Conservation (phyloP, 2,113 vertebrate genomes). For the Lepisosteus oculatus region DNA sequence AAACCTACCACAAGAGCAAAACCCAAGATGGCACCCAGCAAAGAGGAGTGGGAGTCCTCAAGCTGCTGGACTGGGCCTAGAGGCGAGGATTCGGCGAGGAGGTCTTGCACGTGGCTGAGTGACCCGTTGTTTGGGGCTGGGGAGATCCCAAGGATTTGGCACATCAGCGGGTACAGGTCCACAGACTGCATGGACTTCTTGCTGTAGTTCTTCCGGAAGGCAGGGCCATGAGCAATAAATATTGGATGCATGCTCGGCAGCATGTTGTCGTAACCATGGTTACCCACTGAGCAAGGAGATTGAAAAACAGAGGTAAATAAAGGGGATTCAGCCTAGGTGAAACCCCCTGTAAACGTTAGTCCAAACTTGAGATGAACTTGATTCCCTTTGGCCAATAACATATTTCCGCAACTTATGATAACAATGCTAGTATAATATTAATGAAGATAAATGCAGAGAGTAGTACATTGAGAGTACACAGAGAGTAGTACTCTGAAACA, state of each 20-base stretch:
- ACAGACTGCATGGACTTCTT: slow-evolving; percentile 74
- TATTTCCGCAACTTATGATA: too few species aligned
- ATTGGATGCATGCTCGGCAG: slow-evolving; percentile 85
- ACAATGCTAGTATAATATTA: too few species aligned
- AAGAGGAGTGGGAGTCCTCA: slow-evolving; percentile 56
- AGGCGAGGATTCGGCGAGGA: slow-evolving; percentile 54
- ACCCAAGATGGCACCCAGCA: slow-evolving; percentile 72
- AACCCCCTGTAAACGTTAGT: too few species aligned
- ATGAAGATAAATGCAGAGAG: too few species aligned
- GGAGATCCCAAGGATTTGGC: slow-evolving; percentile 72
- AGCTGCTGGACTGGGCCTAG: slow-evolving; percentile 26
- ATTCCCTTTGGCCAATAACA: too few species aligned
- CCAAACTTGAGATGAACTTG: too few species aligned
- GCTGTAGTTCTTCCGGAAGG: slow-evolving; percentile 73
- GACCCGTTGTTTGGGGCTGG: slow-evolving; percentile 84
- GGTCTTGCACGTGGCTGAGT: slow-evolving; percentile 64
- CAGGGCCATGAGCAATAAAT: slow-evolving; percentile 83
- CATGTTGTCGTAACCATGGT: slow-evolving; percentile 86
- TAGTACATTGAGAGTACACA: too few species aligned
- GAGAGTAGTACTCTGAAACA: too few species aligned
- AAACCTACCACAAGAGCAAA: slow-evolving; percentile 75
- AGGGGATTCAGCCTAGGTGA: too few species aligned
- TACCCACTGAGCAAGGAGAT: slow-evolving; percentile 69
- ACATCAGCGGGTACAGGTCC: slow-evolving; percentile 87
- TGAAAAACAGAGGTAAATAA: slow-evolving; percentile 23